Evolutionary conservation across 2,797 vertebrate species (phyloP), one percentile per base, ranked within the genome.

Genomic region (Brachyrhaphis roseni): DNA sequence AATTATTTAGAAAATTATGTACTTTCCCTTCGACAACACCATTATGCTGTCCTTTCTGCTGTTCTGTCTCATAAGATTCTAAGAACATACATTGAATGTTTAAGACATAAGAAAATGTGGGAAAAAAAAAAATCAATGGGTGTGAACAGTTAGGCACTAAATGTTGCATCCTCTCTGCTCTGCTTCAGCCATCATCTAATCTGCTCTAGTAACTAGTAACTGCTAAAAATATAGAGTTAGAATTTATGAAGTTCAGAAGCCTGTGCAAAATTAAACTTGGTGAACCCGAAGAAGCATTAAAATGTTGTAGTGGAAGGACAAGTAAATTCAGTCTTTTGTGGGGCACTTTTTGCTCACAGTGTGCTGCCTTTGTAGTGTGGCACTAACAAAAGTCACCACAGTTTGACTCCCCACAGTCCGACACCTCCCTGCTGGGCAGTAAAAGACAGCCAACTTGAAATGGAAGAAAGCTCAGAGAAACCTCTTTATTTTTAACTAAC

Each of bases 321-420:
- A 23, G 59, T 46, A 4, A 59, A 79, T 84, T 78, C 76, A 51
- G 23, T 23, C n/a, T 80, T 80, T 79, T 81, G 75, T 72, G 79
- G 31, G 49, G 36, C 55, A 46, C 12, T 31, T 62, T 15, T 77
- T 31, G 45, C 51, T 79, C 76, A 71, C 76, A 82, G 79, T 75
- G 76, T 86, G 87, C 84, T 75, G 31, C 76, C 72, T 46, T 53
- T 77, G 70, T 51, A 74, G 73, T 83, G 78, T 79, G 66, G 55
- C 75, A 78, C 86, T 77, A 78, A 75, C 75, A 81, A 78, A 87
- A 75, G 74, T 80, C 76, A 8, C 68, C 43, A 7, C 62, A 75
- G 72, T 74, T 86, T 83, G 84, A 87, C 78, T 84, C 75, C 72
- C 20, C 55, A 55, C 75, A 78, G 87, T 83, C 66, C 74, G 64